These are phyloP conservation scores for Podarcis cretensis DNA, from an alignment of 2,113 vertebrate genomes.

Conservation along the genomic window DNA sequence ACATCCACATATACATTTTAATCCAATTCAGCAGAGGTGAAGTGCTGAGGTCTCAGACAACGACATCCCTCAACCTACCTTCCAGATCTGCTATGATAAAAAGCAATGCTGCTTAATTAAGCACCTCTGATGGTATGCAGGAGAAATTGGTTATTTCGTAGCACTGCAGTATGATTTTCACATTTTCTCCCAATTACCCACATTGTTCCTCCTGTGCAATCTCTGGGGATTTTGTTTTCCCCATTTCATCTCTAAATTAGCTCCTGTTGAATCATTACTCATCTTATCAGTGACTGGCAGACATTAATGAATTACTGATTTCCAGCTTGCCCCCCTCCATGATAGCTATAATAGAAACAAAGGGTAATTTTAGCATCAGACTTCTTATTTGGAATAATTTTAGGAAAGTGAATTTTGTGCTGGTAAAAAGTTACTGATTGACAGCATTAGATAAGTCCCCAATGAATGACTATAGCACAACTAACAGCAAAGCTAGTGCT, in stretches of 20 bases:
- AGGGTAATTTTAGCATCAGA: constrained; percentile 23
- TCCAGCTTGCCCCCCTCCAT: constrained; percentile 13
- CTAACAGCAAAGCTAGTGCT: neutral
- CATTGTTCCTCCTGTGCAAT: neutral
- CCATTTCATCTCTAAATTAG: constrained; percentile 5
- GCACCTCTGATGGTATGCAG: neutral
- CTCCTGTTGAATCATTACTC: constrained; percentile 31
- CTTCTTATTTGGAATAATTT: constrained; percentile 10
- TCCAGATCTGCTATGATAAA: neutral
- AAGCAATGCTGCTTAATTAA: neutral
- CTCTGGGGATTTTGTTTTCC: constrained; percentile 8
- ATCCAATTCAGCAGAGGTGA: neutral
- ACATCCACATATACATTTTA: neutral
- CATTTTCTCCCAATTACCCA: neutral
- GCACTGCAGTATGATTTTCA: fast-evolving
- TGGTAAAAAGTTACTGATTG: neutral
- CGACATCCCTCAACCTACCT: neutral
- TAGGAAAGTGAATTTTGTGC: constrained; percentile 31
- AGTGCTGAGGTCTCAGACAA: fast-evolving
- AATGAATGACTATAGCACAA: fast-evolving
- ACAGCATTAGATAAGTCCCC: constrained; percentile 28
- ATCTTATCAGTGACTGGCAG: constrained; percentile 25
- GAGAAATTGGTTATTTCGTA: neutral
- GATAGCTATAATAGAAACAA: constrained; percentile 35
- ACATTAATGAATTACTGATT: constrained; percentile 31